These are phyloP conservation scores for Lamproptera curius DNA, from an alignment of 2,888 invertebrate genomes.

Conservation along the genomic window DNA sequence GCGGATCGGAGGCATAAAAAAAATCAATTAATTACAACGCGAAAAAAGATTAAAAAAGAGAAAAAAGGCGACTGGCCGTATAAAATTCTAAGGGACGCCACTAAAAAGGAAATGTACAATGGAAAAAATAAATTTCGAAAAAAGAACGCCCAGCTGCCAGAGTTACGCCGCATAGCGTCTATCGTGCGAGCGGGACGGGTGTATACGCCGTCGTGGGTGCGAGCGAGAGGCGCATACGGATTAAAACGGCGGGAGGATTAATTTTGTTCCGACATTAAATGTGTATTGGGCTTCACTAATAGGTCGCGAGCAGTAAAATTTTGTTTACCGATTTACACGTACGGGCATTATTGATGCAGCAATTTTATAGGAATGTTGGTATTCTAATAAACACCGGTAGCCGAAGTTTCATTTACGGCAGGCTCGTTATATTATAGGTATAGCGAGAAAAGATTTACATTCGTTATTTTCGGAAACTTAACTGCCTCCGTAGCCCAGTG, in stretches of 20 bases:
- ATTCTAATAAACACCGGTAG: slow-evolving; percentile 16
- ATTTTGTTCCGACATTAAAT: slow-evolving; percentile 65
- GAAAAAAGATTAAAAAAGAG: slow-evolving; percentile 63
- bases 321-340: slow-evolving; percentile 50
- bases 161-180: slow-evolving; percentile 52
- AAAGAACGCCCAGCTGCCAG: slow-evolving; percentile 70
- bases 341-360: slow-evolving; percentile 32
- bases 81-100: slow-evolving; percentile 62
- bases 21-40: slow-evolving; percentile 49
- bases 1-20: slow-evolving; percentile 26
- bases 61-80: slow-evolving; percentile 66
- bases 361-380: slow-evolving; percentile 23
- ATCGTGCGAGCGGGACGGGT: slow-evolving; percentile 43
- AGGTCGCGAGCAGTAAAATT: slow-evolving; percentile 51
- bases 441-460: too few species aligned
- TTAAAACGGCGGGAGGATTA: slow-evolving; percentile 59
- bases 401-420: too few species aligned
- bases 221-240: slow-evolving; percentile 50
- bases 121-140: slow-evolving; percentile 52
- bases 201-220: slow-evolving; percentile 25
- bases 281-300: slow-evolving; percentile 55
- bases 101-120: slow-evolving; percentile 57
- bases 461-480: too few species aligned
- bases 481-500: too few species aligned
- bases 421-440: too few species aligned